A percentile compares a stretch with the other conserved stretches of the same genome.
Evolutionary conservation across 2,113 vertebrate genomes (phyloP).

Genomic region (Rhodinocichla rosea): DNA sequence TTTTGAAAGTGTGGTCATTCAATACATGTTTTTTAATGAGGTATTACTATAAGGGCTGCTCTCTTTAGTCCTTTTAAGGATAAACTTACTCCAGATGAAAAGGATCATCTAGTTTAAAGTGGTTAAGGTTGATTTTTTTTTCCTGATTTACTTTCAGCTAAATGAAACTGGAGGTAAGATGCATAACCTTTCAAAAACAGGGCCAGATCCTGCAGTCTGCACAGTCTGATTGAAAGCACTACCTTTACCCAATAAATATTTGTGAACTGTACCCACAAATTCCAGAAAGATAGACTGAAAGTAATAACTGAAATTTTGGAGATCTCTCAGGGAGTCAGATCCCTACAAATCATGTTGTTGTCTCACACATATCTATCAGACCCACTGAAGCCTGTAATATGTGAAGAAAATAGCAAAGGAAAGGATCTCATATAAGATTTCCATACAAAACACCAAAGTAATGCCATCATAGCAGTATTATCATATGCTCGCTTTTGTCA

Average conservation of each 20-base stretch:
- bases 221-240: neutral
- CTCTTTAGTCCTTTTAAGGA: neutral
- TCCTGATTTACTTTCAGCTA: slow-evolving; percentile 22
- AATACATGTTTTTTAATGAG: slow-evolving; percentile 38
- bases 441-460: neutral
- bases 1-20: slow-evolving; percentile 54
- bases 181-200: neutral
- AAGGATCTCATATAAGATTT: neutral
- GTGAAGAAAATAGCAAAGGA: neutral
- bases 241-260: neutral
- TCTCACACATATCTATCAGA: neutral
- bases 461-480: neutral
- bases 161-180: slow-evolving; percentile 23
- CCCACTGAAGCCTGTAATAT: neutral
- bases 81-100: slow-evolving; percentile 64
- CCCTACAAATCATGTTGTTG: neutral
- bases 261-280: neutral
- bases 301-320: neutral
- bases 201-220: neutral
- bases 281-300: neutral
- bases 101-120: slow-evolving; percentile 43
- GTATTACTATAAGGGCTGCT: neutral
- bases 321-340: neutral
- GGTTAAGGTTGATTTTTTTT: neutral
- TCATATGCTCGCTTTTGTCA: neutral